Percentiles rank a stretch among this genome's conserved stretches.
Conservation (phyloP, 2,113 vertebrate species). For the Empidonax alnorum region DNA sequence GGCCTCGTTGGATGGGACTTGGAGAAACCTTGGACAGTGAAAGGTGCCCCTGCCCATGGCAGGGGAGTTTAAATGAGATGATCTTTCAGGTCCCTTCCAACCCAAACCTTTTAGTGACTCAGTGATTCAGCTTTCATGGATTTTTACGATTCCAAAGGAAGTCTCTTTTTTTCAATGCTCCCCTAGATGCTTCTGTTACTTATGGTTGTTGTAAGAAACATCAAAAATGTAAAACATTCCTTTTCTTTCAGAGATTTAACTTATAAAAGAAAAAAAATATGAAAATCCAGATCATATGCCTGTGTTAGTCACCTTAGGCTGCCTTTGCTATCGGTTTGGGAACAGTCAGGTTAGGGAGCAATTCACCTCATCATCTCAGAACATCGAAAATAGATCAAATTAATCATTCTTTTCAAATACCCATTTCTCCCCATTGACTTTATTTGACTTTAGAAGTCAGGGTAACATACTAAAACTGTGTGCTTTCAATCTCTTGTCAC, state of each 20-base stretch:
- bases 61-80: fast-evolving
- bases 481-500: not conserved
- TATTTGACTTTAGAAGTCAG: not conserved
- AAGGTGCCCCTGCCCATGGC: fast-evolving
- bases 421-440: not conserved
- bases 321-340: not conserved
- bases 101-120: not conserved
- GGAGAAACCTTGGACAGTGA: not conserved
- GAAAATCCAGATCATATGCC: not conserved
- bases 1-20: not conserved
- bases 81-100: not conserved
- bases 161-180: fast-evolving
- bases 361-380: not conserved
- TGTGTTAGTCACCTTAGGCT: not conserved
- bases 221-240: not conserved
- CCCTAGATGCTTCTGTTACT: not conserved
- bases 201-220: not conserved
- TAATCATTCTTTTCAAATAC: not conserved
- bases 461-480: not conserved
- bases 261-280: not conserved
- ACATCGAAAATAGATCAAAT: not conserved
- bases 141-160: not conserved
- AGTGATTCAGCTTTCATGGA: not conserved
- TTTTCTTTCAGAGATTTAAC: not conserved
- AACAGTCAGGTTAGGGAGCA: not conserved